Evolutionary conservation across 1,140 invertebrate species (phyloP).

Genomic region (Sycophaga agraensis): DNA sequence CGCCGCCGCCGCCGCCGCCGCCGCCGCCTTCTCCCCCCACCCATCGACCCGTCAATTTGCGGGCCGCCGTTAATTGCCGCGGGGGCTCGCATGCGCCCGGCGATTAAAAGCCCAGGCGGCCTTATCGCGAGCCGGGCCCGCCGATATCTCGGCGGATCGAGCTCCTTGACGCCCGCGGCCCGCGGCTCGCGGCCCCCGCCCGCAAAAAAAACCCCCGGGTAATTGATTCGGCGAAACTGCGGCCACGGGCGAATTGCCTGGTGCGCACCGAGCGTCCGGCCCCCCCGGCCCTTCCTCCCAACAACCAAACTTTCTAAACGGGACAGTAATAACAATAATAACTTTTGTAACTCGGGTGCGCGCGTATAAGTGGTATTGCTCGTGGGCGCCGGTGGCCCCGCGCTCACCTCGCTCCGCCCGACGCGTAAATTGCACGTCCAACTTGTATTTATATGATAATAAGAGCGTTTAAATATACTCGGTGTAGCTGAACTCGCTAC

Average conservation of each 20-base stretch:
- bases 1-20: neutral
- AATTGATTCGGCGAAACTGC: slow-evolving; percentile 20
- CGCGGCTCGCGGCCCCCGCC: too few relatives aligned
- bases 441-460: slow-evolving; percentile 61
- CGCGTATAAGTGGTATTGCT: slow-evolving; percentile 26
- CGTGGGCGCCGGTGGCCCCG: neutral
- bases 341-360: slow-evolving; percentile 56
- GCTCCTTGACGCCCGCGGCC: too few relatives aligned
- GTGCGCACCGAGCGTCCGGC: neutral
- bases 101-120: too few relatives aligned
- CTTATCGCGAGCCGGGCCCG: too few relatives aligned
- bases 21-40: neutral
- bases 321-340: slow-evolving; percentile 58
- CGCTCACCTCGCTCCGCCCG: slow-evolving; percentile 33
- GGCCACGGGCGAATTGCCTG: neutral
- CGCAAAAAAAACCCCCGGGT: too few relatives aligned
- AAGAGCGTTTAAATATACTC: slow-evolving; percentile 58
- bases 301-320: slow-evolving; percentile 59
- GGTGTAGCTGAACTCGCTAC: slow-evolving; percentile 55
- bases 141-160: too few relatives aligned
- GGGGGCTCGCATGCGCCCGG: neutral
- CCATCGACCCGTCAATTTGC: neutral
- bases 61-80: neutral
- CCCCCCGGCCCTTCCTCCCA: slow-evolving; percentile 40
- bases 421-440: slow-evolving; percentile 58